Conservation (phyloP, 2,888 invertebrate genomes). For the Sarcophaga caerulescens region DNA sequence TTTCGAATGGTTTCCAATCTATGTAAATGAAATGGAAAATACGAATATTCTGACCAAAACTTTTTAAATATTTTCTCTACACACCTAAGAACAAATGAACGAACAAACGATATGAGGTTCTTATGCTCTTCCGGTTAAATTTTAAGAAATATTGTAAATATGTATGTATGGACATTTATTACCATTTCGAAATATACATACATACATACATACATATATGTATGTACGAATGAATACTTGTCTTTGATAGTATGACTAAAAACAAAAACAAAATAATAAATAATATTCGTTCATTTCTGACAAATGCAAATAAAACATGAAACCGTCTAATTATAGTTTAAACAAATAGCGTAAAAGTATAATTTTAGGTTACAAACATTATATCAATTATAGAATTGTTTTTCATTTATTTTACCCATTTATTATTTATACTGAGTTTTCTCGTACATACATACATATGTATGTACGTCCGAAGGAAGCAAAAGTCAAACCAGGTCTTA, state of each 20-base stretch:
- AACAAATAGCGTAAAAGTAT: conserved; percentile 68
- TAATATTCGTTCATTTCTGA: conserved; percentile 34
- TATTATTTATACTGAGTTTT: conserved; percentile 21
- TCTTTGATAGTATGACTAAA: background rate
- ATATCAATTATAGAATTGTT: conserved; percentile 79
- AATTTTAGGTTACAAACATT: conserved; percentile 74
- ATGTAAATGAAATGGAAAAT: conserved; percentile 36
- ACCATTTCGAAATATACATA: background rate
- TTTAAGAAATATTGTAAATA: background rate
- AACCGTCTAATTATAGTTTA: conserved; percentile 64
- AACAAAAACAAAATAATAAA: conserved; percentile 12
- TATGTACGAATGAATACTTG: background rate
- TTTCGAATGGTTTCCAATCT: conserved; percentile 41
- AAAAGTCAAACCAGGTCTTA: background rate
- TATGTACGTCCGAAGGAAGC: background rate
- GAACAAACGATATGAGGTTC: background rate
- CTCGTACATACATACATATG: too few species aligned
- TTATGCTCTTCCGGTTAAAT: background rate
- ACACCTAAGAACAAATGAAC: background rate
- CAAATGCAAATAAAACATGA: conserved; percentile 65
- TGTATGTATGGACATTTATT: background rate
- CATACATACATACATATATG: too few species aligned
- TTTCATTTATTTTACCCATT: background rate
- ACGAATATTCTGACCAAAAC: background rate
- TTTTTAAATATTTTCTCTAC: background rate